phyloP scores from a whole-genome alignment of 2,113 vertebrate genomes.

The Chionomys nivalis region DNA sequence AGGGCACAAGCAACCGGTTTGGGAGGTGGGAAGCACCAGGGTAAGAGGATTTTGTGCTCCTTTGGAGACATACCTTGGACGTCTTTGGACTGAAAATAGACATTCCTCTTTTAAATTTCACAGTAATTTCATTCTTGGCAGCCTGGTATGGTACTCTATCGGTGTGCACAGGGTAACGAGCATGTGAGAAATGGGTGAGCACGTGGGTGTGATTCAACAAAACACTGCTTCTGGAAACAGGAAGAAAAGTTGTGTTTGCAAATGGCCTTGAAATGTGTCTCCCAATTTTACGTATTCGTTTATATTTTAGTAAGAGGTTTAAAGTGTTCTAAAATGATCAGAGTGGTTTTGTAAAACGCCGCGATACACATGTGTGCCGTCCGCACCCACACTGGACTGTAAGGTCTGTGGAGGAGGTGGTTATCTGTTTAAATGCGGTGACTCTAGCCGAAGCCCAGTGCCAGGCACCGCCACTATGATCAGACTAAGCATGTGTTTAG shows the following conservation, averaged over 20 bases:
- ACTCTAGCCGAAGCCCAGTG: not conserved
- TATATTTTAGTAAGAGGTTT: not conserved
- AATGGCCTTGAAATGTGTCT: not conserved
- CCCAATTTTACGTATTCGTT: not conserved
- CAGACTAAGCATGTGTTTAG: not conserved
- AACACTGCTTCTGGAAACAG: not conserved
- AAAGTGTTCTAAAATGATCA: slow-evolving; percentile 1
- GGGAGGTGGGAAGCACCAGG: not conserved
- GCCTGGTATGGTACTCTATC: not conserved
- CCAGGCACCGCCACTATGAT: not conserved
- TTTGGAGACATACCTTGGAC: not conserved
- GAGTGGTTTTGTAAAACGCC: slow-evolving; percentile 22
- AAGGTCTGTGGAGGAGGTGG: not conserved
- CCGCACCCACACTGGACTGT: not conserved
- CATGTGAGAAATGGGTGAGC: not conserved
- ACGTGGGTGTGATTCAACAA: not conserved
- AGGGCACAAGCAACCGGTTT: not conserved
- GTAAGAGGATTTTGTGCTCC: not conserved
- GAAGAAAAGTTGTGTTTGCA: slow-evolving; percentile 7
- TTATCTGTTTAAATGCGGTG: not conserved
- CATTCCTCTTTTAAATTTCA: not conserved
- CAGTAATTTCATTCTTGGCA: not conserved
- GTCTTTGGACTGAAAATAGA: not conserved
- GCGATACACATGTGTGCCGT: not conserved
- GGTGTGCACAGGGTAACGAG: not conserved